phyloP scores from a whole-genome alignment of 2,888 invertebrate genomes.

The Eledona agricola region DNA sequence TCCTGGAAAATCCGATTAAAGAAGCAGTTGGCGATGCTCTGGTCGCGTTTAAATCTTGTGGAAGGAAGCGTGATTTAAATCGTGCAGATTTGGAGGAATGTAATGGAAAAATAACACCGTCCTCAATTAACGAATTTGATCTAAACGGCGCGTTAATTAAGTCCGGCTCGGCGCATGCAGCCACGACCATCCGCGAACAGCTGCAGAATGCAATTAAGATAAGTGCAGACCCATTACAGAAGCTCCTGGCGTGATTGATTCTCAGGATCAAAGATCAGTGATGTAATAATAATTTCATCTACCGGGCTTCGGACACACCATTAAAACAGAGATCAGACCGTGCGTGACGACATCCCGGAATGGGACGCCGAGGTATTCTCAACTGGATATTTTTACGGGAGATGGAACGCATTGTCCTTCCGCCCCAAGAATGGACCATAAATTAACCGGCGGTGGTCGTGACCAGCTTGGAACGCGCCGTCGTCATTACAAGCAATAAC shows the following conservation, averaged over 20 bases:
- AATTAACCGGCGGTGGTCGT: constrained; percentile 23
- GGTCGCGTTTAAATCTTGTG: too few relatives aligned
- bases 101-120: not conserved
- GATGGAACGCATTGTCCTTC: constrained; percentile 17
- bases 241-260: constrained; percentile 52
- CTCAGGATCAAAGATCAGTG: constrained; percentile 51
- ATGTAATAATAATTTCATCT: constrained; percentile 51
- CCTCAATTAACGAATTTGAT: constrained; percentile 45
- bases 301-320: constrained; percentile 40
- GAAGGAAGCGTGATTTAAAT: not conserved
- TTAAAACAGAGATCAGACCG: constrained; percentile 41
- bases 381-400: constrained; percentile 8
- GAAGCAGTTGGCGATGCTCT: too few relatives aligned
- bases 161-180: constrained; percentile 34
- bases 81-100: not conserved
- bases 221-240: constrained; percentile 49
- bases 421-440: constrained; percentile 27
- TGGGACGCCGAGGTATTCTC: constrained; percentile 43
- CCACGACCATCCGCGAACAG: constrained; percentile 39
- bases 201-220: constrained; percentile 52
- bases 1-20: too few relatives aligned
- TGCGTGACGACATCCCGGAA: constrained; percentile 44
- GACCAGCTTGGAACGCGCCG: constrained; percentile 7
- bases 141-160: constrained; percentile 45
- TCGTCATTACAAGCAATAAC: constrained; percentile 5